Percentiles rank a stretch among this genome's conserved stretches.
These are phyloP conservation scores for Ctenoplectra terminalis DNA, from an alignment of 1,140 invertebrate genomes.

Conservation along the genomic window DNA sequence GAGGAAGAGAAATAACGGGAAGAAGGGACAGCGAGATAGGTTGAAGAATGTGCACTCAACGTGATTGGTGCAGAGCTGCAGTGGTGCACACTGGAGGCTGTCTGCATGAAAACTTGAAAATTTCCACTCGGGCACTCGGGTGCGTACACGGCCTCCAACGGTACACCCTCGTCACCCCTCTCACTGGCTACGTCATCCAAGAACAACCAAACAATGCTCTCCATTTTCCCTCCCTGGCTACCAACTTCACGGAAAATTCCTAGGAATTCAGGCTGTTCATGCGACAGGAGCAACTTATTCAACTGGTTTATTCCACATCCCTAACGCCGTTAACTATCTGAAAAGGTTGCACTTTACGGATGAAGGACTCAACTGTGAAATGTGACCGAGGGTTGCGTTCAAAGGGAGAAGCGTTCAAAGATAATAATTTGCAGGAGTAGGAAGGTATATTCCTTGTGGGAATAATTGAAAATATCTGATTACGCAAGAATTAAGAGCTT, in stretches of 20 bases:
- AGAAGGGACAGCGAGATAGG: slow-evolving; percentile 54
- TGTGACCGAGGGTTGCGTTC: background rate
- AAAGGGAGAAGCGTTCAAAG: background rate
- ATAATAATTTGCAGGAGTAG: background rate
- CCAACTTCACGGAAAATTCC: slow-evolving; percentile 12
- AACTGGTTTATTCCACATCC: background rate
- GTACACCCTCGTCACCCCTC: background rate
- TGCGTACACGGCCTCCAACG: slow-evolving; percentile 26
- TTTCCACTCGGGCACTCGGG: slow-evolving; percentile 53
- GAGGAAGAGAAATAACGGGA: slow-evolving; percentile 51
- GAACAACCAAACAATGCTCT: slow-evolving; percentile 62
- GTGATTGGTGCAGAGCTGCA: slow-evolving; percentile 76
- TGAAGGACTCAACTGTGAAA: background rate
- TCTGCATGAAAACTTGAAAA: slow-evolving; percentile 68
- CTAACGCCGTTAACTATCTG: background rate
- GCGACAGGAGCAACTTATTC: too few species aligned
- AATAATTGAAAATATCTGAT: background rate
- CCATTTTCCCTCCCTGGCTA: slow-evolving; percentile 2
- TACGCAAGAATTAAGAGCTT: background rate
- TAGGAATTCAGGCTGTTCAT: background rate
- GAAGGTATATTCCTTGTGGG: background rate
- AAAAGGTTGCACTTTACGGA: background rate
- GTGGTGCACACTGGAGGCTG: slow-evolving; percentile 47
- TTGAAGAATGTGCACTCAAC: slow-evolving; percentile 81
- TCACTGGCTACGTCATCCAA: slow-evolving; percentile 27